A percentile compares a stretch with the other conserved stretches of the same genome.
These are phyloP conservation scores for Atrina japonica DNA, from an alignment of 2,888 invertebrate genomes.

Conservation along the genomic window DNA sequence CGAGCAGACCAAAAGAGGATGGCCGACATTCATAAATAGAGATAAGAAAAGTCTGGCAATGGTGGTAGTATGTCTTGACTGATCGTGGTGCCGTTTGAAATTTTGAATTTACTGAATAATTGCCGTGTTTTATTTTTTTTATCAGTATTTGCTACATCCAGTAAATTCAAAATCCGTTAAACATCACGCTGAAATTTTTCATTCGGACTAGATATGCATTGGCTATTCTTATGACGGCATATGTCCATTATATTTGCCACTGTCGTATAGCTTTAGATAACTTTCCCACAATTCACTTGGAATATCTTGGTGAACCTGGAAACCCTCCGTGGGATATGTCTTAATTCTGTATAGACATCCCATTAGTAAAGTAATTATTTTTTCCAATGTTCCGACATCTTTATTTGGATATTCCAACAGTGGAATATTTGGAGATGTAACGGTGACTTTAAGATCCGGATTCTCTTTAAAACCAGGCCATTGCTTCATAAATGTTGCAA, in stretches of 20 bases:
- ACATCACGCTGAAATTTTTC: too few relatives aligned
- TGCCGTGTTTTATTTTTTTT: too few relatives aligned
- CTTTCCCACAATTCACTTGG: slow-evolving; percentile 58
- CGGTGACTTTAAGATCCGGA: slow-evolving; percentile 47
- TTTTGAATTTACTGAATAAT: too few relatives aligned
- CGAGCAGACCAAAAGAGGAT: too few relatives aligned
- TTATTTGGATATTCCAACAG: slow-evolving; percentile 65
- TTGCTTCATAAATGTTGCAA: slow-evolving; percentile 74
- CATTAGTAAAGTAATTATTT: slow-evolving; percentile 64
- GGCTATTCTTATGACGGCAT: background rate
- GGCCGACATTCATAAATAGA: too few relatives aligned
- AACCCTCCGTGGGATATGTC: slow-evolving; percentile 66
- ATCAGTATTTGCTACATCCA: too few relatives aligned
- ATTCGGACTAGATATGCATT: too few relatives aligned
- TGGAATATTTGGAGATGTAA: slow-evolving; percentile 70
- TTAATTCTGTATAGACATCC: slow-evolving; percentile 68
- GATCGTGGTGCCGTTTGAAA: too few relatives aligned
- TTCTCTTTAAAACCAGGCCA: slow-evolving; percentile 60
- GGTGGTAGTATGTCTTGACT: too few relatives aligned
- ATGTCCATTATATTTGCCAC: slow-evolving; percentile 44
- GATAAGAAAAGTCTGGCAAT: too few relatives aligned
- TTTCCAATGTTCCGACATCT: slow-evolving; percentile 56
- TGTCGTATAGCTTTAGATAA: slow-evolving; percentile 31
- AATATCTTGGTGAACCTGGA: slow-evolving; percentile 66
- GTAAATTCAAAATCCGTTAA: too few relatives aligned